phyloP scores from a whole-genome alignment of 2,113 vertebrate genomes.

The Ursus arctos region DNA sequence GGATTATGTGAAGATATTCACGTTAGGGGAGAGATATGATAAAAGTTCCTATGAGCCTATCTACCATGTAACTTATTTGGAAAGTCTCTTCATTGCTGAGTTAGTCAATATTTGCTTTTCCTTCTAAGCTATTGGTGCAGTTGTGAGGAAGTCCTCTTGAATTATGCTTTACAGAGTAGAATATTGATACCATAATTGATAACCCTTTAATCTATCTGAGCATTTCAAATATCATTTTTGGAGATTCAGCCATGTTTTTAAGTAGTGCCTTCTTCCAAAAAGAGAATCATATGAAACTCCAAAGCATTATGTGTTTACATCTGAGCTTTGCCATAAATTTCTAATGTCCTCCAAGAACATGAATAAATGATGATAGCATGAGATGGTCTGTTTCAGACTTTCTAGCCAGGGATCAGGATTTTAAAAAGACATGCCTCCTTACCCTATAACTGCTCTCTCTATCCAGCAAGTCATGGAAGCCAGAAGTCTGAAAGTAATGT shows the following conservation, averaged over 20 bases:
- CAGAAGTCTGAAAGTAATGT: background rate
- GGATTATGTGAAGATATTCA: background rate
- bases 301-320: background rate
- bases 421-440: background rate
- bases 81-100: background rate
- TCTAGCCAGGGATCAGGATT: background rate
- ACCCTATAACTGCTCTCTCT: background rate
- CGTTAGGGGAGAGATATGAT: background rate
- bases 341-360: background rate
- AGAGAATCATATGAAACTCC: slow-evolving; percentile 9
- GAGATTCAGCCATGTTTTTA: background rate
- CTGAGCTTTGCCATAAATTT: background rate
- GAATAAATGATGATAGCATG: background rate
- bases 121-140: background rate
- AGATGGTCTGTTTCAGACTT: background rate
- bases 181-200: background rate
- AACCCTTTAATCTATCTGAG: background rate
- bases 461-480: background rate
- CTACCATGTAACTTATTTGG: background rate
- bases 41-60: background rate
- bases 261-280: background rate
- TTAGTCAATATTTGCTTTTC: background rate
- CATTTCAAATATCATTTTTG: background rate
- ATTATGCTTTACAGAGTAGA: background rate
- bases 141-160: background rate